These are phyloP conservation scores for Hydra vulgaris DNA, from an alignment of 30 jellyfish, hydroid and myxozoan species.

Conservation along the genomic window DNA sequence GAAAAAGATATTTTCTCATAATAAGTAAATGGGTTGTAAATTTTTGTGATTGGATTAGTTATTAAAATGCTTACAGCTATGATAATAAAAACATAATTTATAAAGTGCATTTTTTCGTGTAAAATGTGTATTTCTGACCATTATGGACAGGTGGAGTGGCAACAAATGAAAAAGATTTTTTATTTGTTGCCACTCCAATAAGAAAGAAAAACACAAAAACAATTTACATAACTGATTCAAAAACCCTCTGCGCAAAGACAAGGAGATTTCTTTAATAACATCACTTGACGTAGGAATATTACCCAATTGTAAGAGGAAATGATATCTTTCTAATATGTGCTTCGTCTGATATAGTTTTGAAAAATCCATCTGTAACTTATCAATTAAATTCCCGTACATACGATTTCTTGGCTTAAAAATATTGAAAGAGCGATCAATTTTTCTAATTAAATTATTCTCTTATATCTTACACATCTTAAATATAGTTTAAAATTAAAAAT, in stretches of 20 bases:
- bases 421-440: background rate
- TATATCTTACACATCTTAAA: background rate
- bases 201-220: too few relatives aligned
- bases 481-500: background rate
- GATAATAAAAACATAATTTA: too few relatives aligned
- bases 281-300: background rate
- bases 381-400: background rate
- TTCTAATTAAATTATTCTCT: background rate
- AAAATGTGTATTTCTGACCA: too few relatives aligned
- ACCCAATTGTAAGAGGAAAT: background rate
- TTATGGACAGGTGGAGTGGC: too few relatives aligned
- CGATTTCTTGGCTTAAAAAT: background rate
- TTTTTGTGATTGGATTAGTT: too few relatives aligned
- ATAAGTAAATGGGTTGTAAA: too few relatives aligned
- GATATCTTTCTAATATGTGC: background rate
- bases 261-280: background rate
- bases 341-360: background rate
- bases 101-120: too few relatives aligned
- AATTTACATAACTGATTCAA: background rate
- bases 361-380: background rate
- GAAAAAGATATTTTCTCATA: too few relatives aligned
- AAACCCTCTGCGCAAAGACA: background rate
- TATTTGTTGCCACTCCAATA: too few relatives aligned
- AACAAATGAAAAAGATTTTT: too few relatives aligned
- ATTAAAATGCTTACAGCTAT: too few relatives aligned